phyloP scores from a whole-genome alignment of 2,113 vertebrate genomes.

The Pterocles burchelli region DNA sequence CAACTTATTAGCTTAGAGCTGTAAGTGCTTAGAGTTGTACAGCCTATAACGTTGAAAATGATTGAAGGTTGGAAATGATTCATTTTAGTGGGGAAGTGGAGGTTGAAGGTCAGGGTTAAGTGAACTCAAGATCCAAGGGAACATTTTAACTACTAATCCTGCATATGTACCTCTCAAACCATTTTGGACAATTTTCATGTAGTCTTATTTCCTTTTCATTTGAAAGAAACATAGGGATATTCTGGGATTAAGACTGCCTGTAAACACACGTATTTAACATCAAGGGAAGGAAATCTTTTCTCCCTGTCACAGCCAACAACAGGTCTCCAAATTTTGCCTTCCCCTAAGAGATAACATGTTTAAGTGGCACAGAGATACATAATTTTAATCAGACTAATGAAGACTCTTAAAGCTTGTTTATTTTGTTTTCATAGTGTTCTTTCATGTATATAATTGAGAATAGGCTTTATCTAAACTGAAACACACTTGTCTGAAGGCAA shows the following conservation, averaged over 20 bases:
- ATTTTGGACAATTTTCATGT: background rate
- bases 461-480: background rate
- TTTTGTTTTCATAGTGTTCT: background rate
- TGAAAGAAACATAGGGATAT: background rate
- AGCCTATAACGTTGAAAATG: background rate
- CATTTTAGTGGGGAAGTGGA: background rate
- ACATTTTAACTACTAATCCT: background rate
- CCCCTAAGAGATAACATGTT: background rate
- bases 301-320: background rate
- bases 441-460: background rate
- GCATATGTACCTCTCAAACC: background rate
- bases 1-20: background rate
- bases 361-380: background rate
- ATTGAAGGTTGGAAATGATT: background rate
- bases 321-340: background rate
- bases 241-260: background rate
- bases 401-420: background rate
- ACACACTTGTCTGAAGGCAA: background rate
- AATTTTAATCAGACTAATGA: background rate
- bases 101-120: fast-evolving
- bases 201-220: background rate
- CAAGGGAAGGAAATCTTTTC: background rate
- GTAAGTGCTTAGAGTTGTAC: background rate
- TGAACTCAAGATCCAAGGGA: background rate
- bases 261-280: background rate